phyloP scores from a whole-genome alignment of 2,113 vertebrate genomes.

The Lathamus discolor region DNA sequence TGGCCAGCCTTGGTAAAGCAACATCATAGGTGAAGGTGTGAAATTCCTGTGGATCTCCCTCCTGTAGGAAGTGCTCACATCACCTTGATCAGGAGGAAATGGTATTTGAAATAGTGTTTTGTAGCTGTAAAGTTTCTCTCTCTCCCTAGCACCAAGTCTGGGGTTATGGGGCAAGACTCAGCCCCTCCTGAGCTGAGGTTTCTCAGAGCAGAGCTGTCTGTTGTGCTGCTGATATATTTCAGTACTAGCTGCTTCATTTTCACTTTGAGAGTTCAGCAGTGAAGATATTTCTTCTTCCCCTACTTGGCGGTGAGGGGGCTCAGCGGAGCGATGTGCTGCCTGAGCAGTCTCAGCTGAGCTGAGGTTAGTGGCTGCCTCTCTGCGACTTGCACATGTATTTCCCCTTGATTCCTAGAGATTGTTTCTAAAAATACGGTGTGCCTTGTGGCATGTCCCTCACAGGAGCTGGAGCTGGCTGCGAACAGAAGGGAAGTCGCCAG shows the following conservation, averaged over 20 bases:
- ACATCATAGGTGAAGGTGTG: rapidly evolving
- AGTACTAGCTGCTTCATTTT: neutral
- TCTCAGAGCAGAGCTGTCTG: neutral
- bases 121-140: neutral
- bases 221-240: neutral
- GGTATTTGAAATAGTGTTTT: neutral
- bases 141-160: neutral
- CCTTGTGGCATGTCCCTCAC: neutral
- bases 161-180: neutral
- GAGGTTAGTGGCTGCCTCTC: neutral
- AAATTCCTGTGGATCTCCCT: neutral
- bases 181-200: neutral
- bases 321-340: rapidly evolving
- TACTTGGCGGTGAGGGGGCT: neutral
- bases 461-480: slow-evolving; percentile 4
- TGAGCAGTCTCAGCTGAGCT: neutral
- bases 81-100: neutral
- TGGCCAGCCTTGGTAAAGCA: neutral
- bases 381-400: neutral
- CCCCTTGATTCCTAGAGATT: neutral
- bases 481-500: neutral
- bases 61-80: neutral
- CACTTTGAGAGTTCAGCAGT: neutral
- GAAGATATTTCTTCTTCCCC: neutral
- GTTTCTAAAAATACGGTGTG: neutral